A percentile compares a stretch with the other conserved stretches of the same genome.
These are phyloP conservation scores for Myotis findleyi DNA, from an alignment of 2,797 vertebrate species.

Conservation along the genomic window DNA sequence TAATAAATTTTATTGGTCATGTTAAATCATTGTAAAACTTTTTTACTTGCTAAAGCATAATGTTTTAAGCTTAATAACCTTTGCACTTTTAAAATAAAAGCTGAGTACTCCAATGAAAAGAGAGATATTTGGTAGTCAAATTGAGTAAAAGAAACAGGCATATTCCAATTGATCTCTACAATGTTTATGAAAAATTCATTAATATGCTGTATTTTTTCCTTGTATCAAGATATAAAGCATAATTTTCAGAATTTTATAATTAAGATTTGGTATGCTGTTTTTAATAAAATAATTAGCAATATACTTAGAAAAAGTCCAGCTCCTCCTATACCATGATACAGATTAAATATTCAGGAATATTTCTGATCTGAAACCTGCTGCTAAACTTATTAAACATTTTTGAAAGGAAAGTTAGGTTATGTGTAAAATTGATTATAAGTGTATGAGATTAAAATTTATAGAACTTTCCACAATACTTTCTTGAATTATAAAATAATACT, in stretches of 20 bases:
- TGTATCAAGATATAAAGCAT: slow-evolving; percentile 67
- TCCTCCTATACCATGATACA: slow-evolving; percentile 49
- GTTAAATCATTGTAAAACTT: slow-evolving; percentile 89
- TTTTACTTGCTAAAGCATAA: slow-evolving; percentile 79
- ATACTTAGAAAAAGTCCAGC: slow-evolving; percentile 59
- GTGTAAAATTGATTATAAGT: slow-evolving; percentile 41
- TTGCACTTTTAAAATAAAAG: slow-evolving; percentile 83
- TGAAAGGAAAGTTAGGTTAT: slow-evolving; percentile 60
- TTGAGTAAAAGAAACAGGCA: slow-evolving; percentile 67
- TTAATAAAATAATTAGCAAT: slow-evolving; percentile 76
- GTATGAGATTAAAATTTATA: slow-evolving; percentile 47
- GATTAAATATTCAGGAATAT: slow-evolving; percentile 75
- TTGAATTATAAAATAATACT: slow-evolving; percentile 17
- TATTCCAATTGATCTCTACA: slow-evolving; percentile 59
- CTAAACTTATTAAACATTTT: slow-evolving; percentile 68
- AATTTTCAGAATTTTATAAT: slow-evolving; percentile 76
- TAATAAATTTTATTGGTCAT: slow-evolving; percentile 99
- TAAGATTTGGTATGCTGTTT: slow-evolving; percentile 73
- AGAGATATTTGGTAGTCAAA: slow-evolving; percentile 67
- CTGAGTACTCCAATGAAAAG: slow-evolving; percentile 64
- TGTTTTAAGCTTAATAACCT: slow-evolving; percentile 79
- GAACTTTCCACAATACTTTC: slow-evolving; percentile 3
- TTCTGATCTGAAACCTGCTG: slow-evolving; percentile 74
- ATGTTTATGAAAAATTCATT: slow-evolving; percentile 67
- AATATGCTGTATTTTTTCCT: slow-evolving; percentile 73